Conservation (phyloP, 2,113 vertebrate genomes). For the Talpa occidentalis region DNA sequence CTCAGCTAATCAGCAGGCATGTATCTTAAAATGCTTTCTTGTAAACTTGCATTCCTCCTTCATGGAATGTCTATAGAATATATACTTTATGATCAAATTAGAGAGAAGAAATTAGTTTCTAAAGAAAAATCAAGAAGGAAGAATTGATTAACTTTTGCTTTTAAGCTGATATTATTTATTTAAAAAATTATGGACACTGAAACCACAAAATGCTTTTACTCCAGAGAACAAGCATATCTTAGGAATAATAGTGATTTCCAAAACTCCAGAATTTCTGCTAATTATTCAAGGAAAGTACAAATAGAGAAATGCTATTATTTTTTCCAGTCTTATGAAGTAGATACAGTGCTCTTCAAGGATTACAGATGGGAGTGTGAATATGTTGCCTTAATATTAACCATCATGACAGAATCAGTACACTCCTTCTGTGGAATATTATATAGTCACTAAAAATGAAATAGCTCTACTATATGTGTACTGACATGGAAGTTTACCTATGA, state of each 20-base stretch:
- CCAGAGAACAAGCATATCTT: constrained; percentile 22
- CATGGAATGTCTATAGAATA: neutral
- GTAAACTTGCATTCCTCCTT: neutral
- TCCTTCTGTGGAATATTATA: neutral
- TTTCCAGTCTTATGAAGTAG: neutral
- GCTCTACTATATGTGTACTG: neutral
- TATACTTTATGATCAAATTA: neutral
- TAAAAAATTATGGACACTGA: constrained; percentile 25
- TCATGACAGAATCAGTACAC: neutral
- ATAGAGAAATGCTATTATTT: neutral
- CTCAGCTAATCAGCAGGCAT: neutral
- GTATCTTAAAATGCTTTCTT: neutral
- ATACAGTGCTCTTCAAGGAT: neutral
- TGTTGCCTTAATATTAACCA: neutral
- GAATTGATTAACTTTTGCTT: constrained; percentile 50
- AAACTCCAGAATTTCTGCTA: neutral
- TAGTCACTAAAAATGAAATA: constrained; percentile 12
- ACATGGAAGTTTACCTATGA: neutral
- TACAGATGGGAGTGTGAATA: neutral
- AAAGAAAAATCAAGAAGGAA: neutral
- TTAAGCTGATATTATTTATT: constrained; percentile 33
- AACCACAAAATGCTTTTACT: constrained; percentile 6
- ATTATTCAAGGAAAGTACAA: neutral
- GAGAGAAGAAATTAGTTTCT: neutral
- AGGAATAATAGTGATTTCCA: neutral